Conservation (phyloP, 2,888 invertebrate species). For the Andrena flavipes region DNA sequence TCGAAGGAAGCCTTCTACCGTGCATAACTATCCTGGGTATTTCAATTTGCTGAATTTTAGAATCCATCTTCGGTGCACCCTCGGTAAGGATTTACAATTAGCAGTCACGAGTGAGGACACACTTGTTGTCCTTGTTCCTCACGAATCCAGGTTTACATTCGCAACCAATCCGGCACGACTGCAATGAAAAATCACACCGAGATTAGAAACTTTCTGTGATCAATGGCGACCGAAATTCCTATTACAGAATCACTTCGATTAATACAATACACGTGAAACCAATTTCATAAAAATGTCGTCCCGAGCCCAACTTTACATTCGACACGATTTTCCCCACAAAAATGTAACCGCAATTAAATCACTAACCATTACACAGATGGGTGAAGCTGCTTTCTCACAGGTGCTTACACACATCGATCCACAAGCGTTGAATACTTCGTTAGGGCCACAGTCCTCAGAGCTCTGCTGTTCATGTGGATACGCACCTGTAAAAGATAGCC, state of each 20-base stretch:
- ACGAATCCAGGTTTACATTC: slow-evolving; percentile 59
- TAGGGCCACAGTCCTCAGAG: slow-evolving; percentile 36
- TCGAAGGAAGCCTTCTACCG: not conserved
- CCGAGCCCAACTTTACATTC: no score
- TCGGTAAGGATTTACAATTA: not conserved
- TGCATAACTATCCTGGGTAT: not conserved
- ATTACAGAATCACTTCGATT: no score
- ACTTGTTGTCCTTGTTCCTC: slow-evolving; percentile 47
- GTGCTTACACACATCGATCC: slow-evolving; percentile 42
- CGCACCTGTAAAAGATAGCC: slow-evolving; percentile 36
- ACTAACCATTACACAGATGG: slow-evolving; percentile 56
- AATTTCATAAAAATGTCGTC: no score
- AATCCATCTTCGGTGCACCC: not conserved
- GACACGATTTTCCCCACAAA: no score
- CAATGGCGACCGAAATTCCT: no score
- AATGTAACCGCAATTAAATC: not conserved
- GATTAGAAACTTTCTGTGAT: not conserved
- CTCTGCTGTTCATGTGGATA: not conserved
- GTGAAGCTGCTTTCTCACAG: slow-evolving; percentile 18
- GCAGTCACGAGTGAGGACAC: slow-evolving; percentile 54
- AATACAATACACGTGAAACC: no score
- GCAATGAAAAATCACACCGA: slow-evolving; percentile 9
- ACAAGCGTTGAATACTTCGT: slow-evolving; percentile 54
- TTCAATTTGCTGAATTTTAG: not conserved
- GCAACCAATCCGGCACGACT: slow-evolving; percentile 58